phyloP scores from a whole-genome alignment of 2,888 invertebrate species.

The Hermodice carunculata region DNA sequence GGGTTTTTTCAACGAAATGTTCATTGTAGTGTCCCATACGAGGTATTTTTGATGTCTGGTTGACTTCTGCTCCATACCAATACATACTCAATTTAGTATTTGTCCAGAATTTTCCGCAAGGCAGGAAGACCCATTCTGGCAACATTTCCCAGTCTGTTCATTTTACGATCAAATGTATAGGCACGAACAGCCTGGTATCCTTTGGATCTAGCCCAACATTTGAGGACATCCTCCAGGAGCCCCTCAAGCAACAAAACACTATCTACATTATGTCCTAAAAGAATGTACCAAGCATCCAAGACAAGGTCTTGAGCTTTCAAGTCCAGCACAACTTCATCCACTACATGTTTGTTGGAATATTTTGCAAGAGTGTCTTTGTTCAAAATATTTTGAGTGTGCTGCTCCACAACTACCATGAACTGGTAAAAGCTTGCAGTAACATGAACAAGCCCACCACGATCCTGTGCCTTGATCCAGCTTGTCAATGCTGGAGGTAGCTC shows the following conservation, averaged over 20 bases:
- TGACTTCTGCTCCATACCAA: too few species aligned
- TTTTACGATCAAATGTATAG: background rate
- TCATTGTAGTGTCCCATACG: too few species aligned
- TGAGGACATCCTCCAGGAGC: background rate
- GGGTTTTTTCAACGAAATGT: too few species aligned
- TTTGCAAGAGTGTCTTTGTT: background rate
- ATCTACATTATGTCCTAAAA: background rate
- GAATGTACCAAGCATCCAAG: background rate
- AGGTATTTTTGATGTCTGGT: too few species aligned
- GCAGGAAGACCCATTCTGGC: background rate
- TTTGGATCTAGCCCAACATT: background rate
- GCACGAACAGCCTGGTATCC: background rate
- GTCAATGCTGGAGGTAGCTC: background rate
- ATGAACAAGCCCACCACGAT: background rate
- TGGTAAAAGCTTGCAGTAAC: background rate
- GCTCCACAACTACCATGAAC: background rate
- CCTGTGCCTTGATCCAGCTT: background rate
- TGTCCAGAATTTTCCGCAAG: background rate
- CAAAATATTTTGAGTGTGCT: background rate
- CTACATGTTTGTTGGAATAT: background rate
- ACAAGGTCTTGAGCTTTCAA: background rate
- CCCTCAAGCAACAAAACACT: background rate
- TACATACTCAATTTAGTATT: too few species aligned
- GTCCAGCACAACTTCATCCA: background rate
- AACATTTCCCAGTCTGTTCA: too few species aligned